These are phyloP conservation scores for Melanotaenia boesemani DNA, from an alignment of 2,797 vertebrate genomes.

Conservation along the genomic window DNA sequence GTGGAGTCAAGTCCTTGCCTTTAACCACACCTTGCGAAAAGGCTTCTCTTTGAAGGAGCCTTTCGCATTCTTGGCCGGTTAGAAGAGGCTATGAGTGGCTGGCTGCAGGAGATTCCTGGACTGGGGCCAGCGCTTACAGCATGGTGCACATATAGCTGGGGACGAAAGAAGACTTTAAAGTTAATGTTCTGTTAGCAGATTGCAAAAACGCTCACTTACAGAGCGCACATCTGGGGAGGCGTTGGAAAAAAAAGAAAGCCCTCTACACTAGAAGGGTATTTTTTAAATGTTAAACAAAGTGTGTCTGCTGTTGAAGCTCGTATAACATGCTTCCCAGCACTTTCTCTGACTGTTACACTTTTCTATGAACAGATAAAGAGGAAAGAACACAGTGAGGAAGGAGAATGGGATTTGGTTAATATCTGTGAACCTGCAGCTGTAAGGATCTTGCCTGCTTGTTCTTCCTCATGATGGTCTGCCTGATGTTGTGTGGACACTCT, in stretches of 20 bases:
- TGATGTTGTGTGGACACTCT: slow-evolving; percentile 66
- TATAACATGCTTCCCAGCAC: slow-evolving; percentile 29
- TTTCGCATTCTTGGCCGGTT: slow-evolving; percentile 81
- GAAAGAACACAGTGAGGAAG: slow-evolving; percentile 16
- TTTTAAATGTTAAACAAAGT: slow-evolving; percentile 45
- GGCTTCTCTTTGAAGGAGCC: slow-evolving; percentile 73
- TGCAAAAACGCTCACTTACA: slow-evolving; percentile 63
- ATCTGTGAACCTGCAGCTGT: slow-evolving; percentile 47
- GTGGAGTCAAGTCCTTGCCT: slow-evolving; percentile 75
- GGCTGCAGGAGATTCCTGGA: slow-evolving; percentile 79
- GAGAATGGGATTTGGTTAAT: slow-evolving; percentile 31
- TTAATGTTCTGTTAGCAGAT: slow-evolving; percentile 78
- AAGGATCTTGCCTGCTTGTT: slow-evolving; percentile 67
- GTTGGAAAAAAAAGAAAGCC: slow-evolving; percentile 36
- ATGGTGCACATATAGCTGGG: slow-evolving; percentile 53
- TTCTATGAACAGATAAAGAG: slow-evolving; percentile 7
- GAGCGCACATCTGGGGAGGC: slow-evolving; percentile 69
- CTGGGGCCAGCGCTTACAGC: slow-evolving; percentile 73
- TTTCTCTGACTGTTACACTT: slow-evolving; percentile 26
- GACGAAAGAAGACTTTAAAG: slow-evolving; percentile 75
- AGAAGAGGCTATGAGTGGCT: slow-evolving; percentile 69
- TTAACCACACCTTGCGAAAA: slow-evolving; percentile 73
- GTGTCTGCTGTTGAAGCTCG: slow-evolving; percentile 22
- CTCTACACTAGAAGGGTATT: slow-evolving; percentile 37
- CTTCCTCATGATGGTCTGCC: slow-evolving; percentile 54